These are phyloP conservation scores for Poeciliopsis paucimaculata DNA, from an alignment of 2,797 vertebrate genomes.

Conservation along the genomic window DNA sequence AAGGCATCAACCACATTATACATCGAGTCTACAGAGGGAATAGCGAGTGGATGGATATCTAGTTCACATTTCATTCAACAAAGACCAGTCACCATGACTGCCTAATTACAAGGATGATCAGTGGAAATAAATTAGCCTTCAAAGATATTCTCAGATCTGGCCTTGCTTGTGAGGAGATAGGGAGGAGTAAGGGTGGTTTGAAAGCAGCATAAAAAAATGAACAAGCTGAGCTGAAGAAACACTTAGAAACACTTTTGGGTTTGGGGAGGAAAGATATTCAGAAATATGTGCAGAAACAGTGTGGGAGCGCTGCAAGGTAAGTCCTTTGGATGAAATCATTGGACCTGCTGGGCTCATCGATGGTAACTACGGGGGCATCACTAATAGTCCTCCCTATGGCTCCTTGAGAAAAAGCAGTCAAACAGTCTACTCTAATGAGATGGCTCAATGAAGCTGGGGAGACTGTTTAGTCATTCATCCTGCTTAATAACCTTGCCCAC, in stretches of 20 bases:
- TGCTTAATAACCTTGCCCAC: conserved; percentile 79
- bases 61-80: conserved; percentile 59
- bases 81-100: conserved; percentile 65
- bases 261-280: conserved; percentile 37
- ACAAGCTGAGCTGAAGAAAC: conserved; percentile 40
- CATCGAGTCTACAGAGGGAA: conserved; percentile 32
- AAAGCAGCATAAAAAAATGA: conserved; percentile 51
- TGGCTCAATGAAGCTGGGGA: conserved; percentile 69
- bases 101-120: conserved; percentile 75
- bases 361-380: conserved; percentile 63
- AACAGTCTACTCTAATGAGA: conserved; percentile 75
- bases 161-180: conserved; percentile 46
- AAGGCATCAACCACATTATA: conserved; percentile 68
- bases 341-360: conserved; percentile 53
- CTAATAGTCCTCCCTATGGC: conserved; percentile 71
- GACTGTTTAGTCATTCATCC: conserved; percentile 81
- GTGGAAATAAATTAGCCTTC: conserved; percentile 69
- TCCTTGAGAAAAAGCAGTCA: conserved; percentile 63
- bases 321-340: conserved; percentile 46
- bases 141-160: conserved; percentile 56
- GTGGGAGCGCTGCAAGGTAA: conserved; percentile 37
- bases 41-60: conserved; percentile 45
- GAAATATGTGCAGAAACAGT: conserved; percentile 27
- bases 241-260: conserved; percentile 33
- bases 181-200: conserved; percentile 37